Evolutionary conservation across 2,113 vertebrate species (phyloP).

Genomic region (Pterocles burchelli): DNA sequence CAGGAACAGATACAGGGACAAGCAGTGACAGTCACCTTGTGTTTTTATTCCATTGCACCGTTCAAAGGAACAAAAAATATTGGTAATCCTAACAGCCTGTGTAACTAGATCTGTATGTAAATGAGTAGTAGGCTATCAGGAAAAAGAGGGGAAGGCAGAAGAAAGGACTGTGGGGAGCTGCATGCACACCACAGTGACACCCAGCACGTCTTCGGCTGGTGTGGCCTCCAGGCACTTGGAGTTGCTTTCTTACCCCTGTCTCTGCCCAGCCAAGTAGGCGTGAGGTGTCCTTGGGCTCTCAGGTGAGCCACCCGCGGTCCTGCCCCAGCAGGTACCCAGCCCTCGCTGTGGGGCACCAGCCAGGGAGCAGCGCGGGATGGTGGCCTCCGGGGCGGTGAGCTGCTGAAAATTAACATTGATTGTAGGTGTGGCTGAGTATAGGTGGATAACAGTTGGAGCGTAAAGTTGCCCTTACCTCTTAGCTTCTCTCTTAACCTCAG

Average conservation of each 20-base stretch:
- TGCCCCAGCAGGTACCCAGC: fast-evolving
- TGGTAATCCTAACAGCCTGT: not conserved
- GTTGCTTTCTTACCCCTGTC: not conserved
- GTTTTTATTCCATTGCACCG: not conserved
- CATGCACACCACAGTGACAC: not conserved
- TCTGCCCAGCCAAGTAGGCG: not conserved
- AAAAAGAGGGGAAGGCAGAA: not conserved
- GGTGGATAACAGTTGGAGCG: not conserved
- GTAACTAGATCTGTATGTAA: not conserved
- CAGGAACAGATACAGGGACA: not conserved
- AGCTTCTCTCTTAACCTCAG: not conserved
- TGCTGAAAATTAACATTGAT: not conserved
- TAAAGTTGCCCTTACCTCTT: not conserved
- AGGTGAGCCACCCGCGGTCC: fast-evolving
- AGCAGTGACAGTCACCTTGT: fast-evolving
- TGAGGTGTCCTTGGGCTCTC: not conserved
- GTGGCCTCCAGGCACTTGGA: not conserved
- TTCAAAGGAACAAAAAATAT: not conserved
- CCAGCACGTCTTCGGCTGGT: not conserved
- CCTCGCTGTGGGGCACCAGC: not conserved
- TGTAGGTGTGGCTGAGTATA: not conserved
- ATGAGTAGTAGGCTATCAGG: not conserved
- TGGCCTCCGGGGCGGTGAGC: not conserved
- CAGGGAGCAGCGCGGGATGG: fast-evolving
- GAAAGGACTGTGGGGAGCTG: not conserved